A percentile compares a stretch with the other conserved stretches of the same genome.
These are phyloP conservation scores for Halcyon badia DNA, from an alignment of 2,797 vertebrate species.

Conservation along the genomic window DNA sequence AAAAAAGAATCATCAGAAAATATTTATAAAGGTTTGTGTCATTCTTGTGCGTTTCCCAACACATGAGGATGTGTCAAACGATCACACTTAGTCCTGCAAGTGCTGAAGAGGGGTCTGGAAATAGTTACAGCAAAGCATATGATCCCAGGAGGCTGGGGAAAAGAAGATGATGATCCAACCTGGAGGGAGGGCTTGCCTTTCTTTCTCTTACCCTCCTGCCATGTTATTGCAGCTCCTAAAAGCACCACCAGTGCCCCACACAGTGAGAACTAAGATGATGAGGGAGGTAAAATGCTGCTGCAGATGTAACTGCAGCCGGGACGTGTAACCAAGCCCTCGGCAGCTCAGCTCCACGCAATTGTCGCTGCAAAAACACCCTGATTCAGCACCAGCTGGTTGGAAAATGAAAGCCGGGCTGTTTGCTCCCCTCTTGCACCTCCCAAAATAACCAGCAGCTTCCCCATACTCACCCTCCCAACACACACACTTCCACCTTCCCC, in stretches of 20 bases:
- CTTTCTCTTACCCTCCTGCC: neutral
- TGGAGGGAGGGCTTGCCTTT: neutral
- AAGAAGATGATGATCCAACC: neutral
- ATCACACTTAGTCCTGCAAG: neutral
- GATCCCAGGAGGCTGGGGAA: neutral
- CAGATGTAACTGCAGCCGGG: neutral
- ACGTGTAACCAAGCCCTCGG: neutral
- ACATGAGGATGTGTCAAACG: slow-evolving; percentile 40
- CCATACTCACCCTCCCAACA: fast-evolving
- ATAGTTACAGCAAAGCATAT: neutral
- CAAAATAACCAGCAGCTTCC: slow-evolving; percentile 9
- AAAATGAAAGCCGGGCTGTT: slow-evolving; percentile 23
- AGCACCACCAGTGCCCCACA: neutral
- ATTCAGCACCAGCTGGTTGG: slow-evolving; percentile 67
- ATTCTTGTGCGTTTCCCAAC: neutral
- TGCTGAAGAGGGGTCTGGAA: slow-evolving; percentile 20
- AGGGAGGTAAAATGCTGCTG: neutral
- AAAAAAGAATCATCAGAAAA: neutral
- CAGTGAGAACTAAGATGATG: fast-evolving
- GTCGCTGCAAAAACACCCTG: slow-evolving; percentile 7
- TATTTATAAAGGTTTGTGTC: neutral
- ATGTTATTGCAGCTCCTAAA: neutral
- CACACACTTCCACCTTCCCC: neutral
- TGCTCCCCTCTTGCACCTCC: neutral
- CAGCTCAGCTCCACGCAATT: slow-evolving; percentile 2